Percentiles rank a stretch among this genome's conserved stretches.
Conservation (phyloP, 2,888 invertebrate species). For the Xanthia icteritia region DNA sequence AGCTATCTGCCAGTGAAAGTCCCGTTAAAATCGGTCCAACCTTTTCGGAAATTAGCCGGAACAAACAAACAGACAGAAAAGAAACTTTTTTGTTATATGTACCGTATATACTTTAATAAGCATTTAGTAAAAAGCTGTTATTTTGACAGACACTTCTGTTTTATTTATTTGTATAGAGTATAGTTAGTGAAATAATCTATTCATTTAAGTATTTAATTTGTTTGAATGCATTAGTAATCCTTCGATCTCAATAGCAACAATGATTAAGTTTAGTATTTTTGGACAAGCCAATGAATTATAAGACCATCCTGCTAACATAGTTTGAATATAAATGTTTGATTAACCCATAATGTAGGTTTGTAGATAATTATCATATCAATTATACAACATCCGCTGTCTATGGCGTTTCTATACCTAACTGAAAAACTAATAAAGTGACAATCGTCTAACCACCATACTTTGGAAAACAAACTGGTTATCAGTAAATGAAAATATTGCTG, state of each 20-base stretch:
- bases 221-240: conserved; percentile 16
- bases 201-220: conserved; percentile 14
- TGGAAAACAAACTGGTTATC: not conserved
- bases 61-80: too few relatives aligned
- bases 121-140: too few relatives aligned
- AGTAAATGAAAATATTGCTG: not conserved
- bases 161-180: too few relatives aligned
- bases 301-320: not conserved
- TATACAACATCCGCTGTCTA: conserved; percentile 6
- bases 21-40: too few relatives aligned
- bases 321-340: conserved; percentile 7
- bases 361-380: conserved; percentile 9
- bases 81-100: too few relatives aligned
- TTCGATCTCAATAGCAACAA: not conserved
- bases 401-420: conserved; percentile 1
- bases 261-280: not conserved
- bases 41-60: too few relatives aligned
- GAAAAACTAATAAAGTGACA: not conserved
- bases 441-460: not conserved
- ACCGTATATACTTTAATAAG: too few relatives aligned
- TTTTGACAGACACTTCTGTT: too few relatives aligned
- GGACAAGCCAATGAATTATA: not conserved
- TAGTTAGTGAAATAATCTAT: too few relatives aligned
- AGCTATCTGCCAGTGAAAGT: too few relatives aligned
- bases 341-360: conserved; percentile 1